phyloP scores from a whole-genome alignment of 2,797 vertebrate genomes.

The Argya squamiceps region DNA sequence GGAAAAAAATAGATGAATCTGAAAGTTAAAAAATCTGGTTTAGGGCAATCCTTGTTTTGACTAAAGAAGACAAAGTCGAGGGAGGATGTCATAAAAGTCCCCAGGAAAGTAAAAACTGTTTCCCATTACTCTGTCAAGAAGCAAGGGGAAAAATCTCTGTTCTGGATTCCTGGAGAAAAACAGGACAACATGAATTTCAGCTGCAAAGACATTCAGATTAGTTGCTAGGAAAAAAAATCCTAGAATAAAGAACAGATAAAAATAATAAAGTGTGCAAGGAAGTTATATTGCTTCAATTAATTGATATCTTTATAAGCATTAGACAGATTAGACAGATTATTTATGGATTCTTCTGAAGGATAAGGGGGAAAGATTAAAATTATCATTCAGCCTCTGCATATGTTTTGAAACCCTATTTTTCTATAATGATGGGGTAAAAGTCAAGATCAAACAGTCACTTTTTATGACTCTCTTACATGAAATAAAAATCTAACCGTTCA shows the following conservation, averaged over 20 bases:
- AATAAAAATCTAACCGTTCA: background rate
- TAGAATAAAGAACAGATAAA: background rate
- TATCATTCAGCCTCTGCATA: background rate
- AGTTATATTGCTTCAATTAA: background rate
- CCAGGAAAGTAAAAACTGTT: background rate
- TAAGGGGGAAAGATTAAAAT: background rate
- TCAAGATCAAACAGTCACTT: background rate
- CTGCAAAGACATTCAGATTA: background rate
- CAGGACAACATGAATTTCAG: background rate
- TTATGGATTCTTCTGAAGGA: background rate
- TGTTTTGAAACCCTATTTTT: background rate
- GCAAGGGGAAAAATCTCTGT: background rate
- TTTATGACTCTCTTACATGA: background rate
- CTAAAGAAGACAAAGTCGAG: background rate
- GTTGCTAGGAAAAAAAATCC: background rate
- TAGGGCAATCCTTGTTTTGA: background rate
- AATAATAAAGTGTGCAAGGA: background rate
- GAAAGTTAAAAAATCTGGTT: background rate
- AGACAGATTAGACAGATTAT: background rate
- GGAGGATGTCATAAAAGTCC: background rate
- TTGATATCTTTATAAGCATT: background rate
- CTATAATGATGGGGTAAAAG: background rate
- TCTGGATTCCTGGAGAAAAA: background rate
- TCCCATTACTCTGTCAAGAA: background rate
- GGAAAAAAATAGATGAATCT: background rate